These are phyloP conservation scores for Micromussa lordhowensis DNA, from an alignment of 92 coral and sea anemone species.

Conservation along the genomic window DNA sequence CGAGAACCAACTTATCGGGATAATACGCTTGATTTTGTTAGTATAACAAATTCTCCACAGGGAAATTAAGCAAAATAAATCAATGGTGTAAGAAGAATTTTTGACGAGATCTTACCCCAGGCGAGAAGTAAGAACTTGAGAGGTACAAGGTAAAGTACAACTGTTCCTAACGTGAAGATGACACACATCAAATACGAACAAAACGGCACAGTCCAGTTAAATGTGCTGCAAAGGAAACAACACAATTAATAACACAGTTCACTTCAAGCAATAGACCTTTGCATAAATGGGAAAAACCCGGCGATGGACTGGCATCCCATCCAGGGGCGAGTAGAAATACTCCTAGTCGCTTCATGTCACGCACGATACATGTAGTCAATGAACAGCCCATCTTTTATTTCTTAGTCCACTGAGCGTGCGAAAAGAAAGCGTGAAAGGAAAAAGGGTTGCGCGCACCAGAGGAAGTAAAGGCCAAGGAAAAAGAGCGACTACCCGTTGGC, in stretches of 20 bases:
- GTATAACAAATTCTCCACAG: neutral
- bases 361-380: neutral
- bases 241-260: neutral
- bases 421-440: too few relatives aligned
- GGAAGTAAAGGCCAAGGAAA: too few relatives aligned
- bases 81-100: neutral
- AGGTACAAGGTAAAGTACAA: constrained; percentile 92
- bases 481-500: too few relatives aligned
- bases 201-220: constrained; percentile 98
- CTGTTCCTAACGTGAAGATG: constrained; percentile 89
- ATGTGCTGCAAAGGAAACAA: constrained; percentile 72
- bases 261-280: too few relatives aligned
- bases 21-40: neutral
- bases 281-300: too few relatives aligned
- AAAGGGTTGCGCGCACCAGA: too few relatives aligned
- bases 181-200: constrained; percentile 94
- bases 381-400: too few relatives aligned
- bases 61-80: neutral
- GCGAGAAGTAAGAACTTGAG: constrained; percentile 95
- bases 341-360: too few relatives aligned
- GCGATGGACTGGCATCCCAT: too few relatives aligned
- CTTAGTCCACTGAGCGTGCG: too few relatives aligned
- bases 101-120: constrained; percentile 64
- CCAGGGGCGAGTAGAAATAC: too few relatives aligned
- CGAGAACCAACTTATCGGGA: neutral